A percentile compares a stretch with the other conserved stretches of the same genome.
Conservation (phyloP, 1,140 invertebrate genomes). For the Camponotus floridanus region DNA sequence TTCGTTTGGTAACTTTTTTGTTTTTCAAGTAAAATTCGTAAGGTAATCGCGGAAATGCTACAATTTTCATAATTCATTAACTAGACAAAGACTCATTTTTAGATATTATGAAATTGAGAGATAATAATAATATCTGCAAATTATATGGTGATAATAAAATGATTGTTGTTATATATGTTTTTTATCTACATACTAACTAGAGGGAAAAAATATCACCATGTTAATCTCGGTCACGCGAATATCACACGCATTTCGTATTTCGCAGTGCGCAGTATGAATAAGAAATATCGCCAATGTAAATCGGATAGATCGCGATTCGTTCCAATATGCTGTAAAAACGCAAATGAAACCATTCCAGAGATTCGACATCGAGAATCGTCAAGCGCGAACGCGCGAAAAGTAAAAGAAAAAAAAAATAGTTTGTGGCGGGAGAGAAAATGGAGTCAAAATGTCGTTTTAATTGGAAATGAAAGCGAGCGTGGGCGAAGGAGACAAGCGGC, state of each 20-base stretch:
- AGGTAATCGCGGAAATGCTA: neutral
- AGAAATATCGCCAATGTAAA: slow-evolving; percentile 11
- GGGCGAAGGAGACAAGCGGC: neutral
- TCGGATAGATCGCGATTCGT: slow-evolving; percentile 26
- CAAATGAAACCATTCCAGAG: neutral
- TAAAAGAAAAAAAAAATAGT: neutral
- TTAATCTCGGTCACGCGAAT: neutral
- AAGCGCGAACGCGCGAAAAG: neutral
- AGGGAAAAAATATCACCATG: neutral
- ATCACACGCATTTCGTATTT: neutral
- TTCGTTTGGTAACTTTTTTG: neutral
- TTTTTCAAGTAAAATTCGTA: neutral
- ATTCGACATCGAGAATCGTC: slow-evolving; percentile 2
- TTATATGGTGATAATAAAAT: neutral
- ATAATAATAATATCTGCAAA: neutral
- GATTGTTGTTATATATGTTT: neutral
- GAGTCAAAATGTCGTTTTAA: slow-evolving; percentile 63
- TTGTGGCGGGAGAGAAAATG: slow-evolving; percentile 1
- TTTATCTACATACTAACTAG: neutral
- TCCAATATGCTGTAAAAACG: slow-evolving; percentile 32
- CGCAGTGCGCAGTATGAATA: neutral
- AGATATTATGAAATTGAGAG: neutral
- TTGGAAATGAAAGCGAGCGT: slow-evolving; percentile 60
- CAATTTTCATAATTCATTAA: neutral
- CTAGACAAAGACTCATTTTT: neutral